Evolutionary conservation across 2,113 vertebrate genomes (phyloP).

Genomic region (Pipa parva): DNA sequence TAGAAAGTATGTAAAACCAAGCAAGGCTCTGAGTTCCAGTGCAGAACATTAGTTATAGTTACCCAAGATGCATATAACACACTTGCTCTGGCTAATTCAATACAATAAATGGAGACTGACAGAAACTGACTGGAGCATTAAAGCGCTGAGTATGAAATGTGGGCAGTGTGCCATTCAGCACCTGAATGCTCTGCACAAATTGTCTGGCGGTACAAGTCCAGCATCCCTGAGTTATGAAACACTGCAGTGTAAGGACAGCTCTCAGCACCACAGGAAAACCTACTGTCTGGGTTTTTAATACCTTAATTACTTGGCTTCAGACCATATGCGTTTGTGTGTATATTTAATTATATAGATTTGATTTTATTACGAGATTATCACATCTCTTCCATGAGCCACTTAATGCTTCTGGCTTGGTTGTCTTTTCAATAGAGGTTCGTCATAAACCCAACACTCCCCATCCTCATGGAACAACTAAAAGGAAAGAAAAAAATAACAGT

Average conservation of each 20-base stretch:
- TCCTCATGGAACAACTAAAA: constrained; percentile 97
- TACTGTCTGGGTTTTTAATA: constrained; percentile 10
- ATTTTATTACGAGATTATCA: neutral
- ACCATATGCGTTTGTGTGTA: neutral
- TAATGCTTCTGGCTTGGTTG: constrained; percentile 76
- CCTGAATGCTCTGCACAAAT: constrained; percentile 51
- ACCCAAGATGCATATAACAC: constrained; percentile 14
- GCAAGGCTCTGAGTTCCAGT: constrained; percentile 44
- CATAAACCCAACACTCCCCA: constrained; percentile 96
- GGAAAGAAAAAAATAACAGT: too few relatives aligned
- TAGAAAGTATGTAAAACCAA: constrained; percentile 27
- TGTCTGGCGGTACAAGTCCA: constrained; percentile 66
- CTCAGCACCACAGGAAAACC: constrained; percentile 31
- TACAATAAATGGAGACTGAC: constrained; percentile 42
- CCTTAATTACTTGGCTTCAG: constrained; percentile 12
- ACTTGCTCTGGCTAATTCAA: constrained; percentile 41
- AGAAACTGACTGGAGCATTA: neutral
- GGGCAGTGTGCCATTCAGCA: constrained; percentile 45
- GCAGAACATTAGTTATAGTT: constrained; percentile 48
- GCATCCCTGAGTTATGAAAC: constrained; percentile 79
- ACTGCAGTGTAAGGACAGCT: constrained; percentile 57
- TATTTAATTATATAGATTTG: too few relatives aligned
- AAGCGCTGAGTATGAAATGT: constrained; percentile 37
- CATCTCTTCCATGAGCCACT: constrained; percentile 41
- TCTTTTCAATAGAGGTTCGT: constrained; percentile 91